A percentile compares a stretch with the other conserved stretches of the same genome.
These are phyloP conservation scores for Drosophila setifemur DNA, from an alignment of 1,140 invertebrate species.

Conservation along the genomic window DNA sequence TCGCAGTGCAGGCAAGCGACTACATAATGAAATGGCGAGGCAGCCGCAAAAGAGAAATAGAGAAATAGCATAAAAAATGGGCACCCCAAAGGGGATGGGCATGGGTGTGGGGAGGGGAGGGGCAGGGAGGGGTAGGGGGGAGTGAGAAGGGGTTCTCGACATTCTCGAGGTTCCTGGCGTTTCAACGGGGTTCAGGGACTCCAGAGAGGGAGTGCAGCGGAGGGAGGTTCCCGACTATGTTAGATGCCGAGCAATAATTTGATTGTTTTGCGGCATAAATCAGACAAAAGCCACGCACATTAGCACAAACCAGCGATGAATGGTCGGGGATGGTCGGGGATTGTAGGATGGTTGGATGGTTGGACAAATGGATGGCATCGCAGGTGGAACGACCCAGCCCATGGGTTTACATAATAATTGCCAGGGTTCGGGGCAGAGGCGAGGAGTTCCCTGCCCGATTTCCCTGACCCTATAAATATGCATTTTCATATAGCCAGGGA, in stretches of 20 bases:
- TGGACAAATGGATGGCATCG: neutral
- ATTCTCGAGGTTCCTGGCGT: too few relatives aligned
- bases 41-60: slow-evolving; percentile 29
- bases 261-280: slow-evolving; percentile 71
- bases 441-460: too few relatives aligned
- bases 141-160: neutral
- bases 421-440: too few relatives aligned
- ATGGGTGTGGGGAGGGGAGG: neutral
- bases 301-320: slow-evolving; percentile 14
- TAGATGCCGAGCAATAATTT: slow-evolving; percentile 63
- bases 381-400: slow-evolving; percentile 5
- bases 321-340: too few relatives aligned
- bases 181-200: neutral
- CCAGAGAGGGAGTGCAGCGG: too few relatives aligned
- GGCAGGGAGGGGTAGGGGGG: neutral
- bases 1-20: slow-evolving; percentile 22
- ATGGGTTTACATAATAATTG: neutral
- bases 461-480: neutral
- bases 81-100: slow-evolving; percentile 7
- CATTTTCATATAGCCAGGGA: too few relatives aligned
- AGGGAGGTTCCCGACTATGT: too few relatives aligned
- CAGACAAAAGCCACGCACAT: slow-evolving; percentile 58
- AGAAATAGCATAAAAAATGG: slow-evolving; percentile 26
- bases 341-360: neutral
- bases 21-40: slow-evolving; percentile 51